Evolutionary conservation across 2,888 invertebrate species (phyloP).

Genomic region (Apodemia zela): DNA sequence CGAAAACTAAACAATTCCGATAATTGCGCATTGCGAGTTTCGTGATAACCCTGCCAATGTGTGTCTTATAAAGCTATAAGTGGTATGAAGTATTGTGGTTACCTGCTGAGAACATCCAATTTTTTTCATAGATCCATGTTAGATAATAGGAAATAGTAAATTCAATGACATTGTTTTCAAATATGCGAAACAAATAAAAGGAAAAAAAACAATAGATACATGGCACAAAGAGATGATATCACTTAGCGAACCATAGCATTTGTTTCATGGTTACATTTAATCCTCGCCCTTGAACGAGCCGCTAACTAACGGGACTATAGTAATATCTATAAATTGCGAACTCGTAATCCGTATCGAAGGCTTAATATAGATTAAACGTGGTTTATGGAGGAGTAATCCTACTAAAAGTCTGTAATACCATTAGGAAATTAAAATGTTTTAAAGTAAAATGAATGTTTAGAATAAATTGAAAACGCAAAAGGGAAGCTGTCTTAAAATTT

Average conservation of each 20-base stretch:
- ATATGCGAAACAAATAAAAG: background rate
- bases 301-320: background rate
- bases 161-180: background rate
- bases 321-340: background rate
- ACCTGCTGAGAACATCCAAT: too few relatives aligned
- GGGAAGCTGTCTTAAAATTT: too few relatives aligned
- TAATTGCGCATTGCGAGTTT: too few relatives aligned
- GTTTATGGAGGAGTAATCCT: background rate
- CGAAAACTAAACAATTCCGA: too few relatives aligned
- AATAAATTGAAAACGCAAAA: background rate
- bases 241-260: background rate
- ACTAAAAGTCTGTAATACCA: background rate
- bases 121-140: too few relatives aligned
- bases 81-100: too few relatives aligned
- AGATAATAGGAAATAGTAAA: background rate
- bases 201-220: background rate
- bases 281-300: background rate
- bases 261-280: background rate
- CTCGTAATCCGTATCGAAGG: background rate
- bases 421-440: background rate
- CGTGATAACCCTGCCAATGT: too few relatives aligned
- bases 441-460: background rate
- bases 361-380: slow-evolving; percentile 1
- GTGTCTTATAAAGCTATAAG: too few relatives aligned
- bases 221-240: slow-evolving; percentile 2